Conservation (phyloP, 2,797 vertebrate species). For the Oreochromis mossambicus region DNA sequence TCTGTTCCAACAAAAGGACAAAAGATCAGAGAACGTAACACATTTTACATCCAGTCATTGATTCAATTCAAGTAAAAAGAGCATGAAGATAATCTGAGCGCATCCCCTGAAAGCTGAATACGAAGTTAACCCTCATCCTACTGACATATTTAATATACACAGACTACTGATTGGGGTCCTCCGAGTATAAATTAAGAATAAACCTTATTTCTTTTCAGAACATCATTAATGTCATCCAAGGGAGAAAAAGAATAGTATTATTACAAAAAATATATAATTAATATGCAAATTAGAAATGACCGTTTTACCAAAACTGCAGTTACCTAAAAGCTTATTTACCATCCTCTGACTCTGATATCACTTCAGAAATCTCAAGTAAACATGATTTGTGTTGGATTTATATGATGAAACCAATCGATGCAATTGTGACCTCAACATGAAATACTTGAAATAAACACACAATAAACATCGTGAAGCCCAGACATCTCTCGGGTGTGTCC, state of each 20-base stretch:
- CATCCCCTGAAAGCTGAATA: not conserved
- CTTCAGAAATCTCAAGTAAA: not conserved
- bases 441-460: not conserved
- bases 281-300: not conserved
- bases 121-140: fast-evolving
- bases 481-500: not conserved
- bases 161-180: not conserved
- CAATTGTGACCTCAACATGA: not conserved
- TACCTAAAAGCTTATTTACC: fast-evolving
- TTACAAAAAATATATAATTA: not conserved
- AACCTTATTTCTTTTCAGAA: not conserved
- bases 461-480: fast-evolving
- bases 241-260: not conserved
- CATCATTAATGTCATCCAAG: not conserved
- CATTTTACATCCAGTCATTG: not conserved
- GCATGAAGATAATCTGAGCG: not conserved
- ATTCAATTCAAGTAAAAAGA: not conserved
- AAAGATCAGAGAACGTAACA: not conserved
- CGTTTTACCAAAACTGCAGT: not conserved
- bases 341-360: not conserved
- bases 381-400: not conserved
- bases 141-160: not conserved
- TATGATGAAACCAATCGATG: not conserved
- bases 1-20: not conserved
- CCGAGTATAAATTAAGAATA: not conserved